Evolutionary conservation across 2,797 vertebrate species (phyloP), one percentile per base, ranked within the genome.

Genomic region (Mergus octosetaceus): DNA sequence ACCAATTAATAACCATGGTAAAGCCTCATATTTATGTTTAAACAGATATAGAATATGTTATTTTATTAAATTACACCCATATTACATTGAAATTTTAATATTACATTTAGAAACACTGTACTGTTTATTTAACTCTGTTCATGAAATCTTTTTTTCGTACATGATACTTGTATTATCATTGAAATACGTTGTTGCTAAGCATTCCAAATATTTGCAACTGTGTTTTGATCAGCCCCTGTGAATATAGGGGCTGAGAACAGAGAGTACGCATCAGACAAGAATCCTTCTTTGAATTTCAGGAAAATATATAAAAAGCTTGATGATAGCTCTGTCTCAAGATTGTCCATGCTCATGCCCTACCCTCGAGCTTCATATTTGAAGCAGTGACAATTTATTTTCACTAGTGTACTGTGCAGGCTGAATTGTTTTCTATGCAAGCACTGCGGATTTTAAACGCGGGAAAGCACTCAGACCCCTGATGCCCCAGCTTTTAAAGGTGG

Each of bases 1-100:
- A n/a, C 13, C 82, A 81, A 92, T 85, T 94, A 94, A 96, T 92
- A 96, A 79, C 94, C 93, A 94, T 88, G 95, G 89, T 68, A 95
- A 85, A 89, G 81, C 47, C 81, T 87, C 39, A 11, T 93, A 73
- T 96, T 90, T 94, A 94, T 78, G 82, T 73, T 95, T 83, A 85
- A 96, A 96, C 89, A 96, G 58, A 57, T 32, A 65, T 0, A 75
- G 51, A 81, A 43, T 30, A 65, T 57, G 95, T 43, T 78, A 25
- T 41, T 90, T 58, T 61, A 81, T 76, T 66, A 65, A 87, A 54
- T 3, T 21, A 45, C 54, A 61, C 36, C 71, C 68, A 22, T 11
- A 43, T 65, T 70, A 15, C 43, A 11, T 9, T 22, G 56, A 56
- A 76, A 70, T 61, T 80, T 93, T 76, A 41, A 41, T 68, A 72